These are phyloP conservation scores for Scrobipalpa costella DNA, from an alignment of 2,888 invertebrate genomes.

Conservation along the genomic window DNA sequence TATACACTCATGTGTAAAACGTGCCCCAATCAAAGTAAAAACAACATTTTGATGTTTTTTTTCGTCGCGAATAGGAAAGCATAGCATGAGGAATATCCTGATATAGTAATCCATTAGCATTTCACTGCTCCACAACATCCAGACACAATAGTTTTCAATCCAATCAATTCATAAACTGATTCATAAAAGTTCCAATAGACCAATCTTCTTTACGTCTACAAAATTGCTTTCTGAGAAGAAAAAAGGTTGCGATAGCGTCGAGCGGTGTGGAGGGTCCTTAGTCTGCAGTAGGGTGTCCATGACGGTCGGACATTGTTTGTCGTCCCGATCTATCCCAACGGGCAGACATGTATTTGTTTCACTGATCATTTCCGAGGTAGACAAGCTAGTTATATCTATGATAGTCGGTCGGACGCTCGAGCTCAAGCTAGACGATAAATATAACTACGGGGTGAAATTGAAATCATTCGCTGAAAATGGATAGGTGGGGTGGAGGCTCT, in stretches of 20 bases:
- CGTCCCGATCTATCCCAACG: constrained; percentile 15
- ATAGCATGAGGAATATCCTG: too few species aligned
- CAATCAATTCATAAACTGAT: constrained; percentile 9
- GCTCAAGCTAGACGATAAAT: constrained; percentile 8
- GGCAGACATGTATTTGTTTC: constrained; percentile 18
- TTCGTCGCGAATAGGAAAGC: too few species aligned
- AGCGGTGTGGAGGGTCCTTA: constrained; percentile 12
- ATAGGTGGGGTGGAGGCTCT: neutral
- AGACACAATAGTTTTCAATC: neutral
- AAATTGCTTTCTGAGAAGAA: constrained; percentile 12
- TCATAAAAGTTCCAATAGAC: constrained; percentile 7
- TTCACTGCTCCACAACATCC: neutral
- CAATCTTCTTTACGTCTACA: constrained; percentile 9
- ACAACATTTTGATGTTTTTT: too few species aligned
- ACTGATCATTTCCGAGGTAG: constrained; percentile 9
- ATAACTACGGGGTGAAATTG: neutral
- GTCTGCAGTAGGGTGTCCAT: constrained; percentile 19
- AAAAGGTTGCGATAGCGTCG: constrained; percentile 13
- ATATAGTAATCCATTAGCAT: too few species aligned
- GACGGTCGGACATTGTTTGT: constrained; percentile 14
- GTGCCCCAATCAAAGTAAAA: too few species aligned
- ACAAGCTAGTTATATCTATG: neutral
- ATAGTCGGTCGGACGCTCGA: constrained; percentile 1
- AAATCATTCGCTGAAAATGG: constrained; percentile 2
- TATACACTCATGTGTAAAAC: too few species aligned